Percentiles rank a stretch among this genome's conserved stretches.
Conservation (phyloP, 2,113 vertebrate species). For the Ariopsis seemanni region DNA sequence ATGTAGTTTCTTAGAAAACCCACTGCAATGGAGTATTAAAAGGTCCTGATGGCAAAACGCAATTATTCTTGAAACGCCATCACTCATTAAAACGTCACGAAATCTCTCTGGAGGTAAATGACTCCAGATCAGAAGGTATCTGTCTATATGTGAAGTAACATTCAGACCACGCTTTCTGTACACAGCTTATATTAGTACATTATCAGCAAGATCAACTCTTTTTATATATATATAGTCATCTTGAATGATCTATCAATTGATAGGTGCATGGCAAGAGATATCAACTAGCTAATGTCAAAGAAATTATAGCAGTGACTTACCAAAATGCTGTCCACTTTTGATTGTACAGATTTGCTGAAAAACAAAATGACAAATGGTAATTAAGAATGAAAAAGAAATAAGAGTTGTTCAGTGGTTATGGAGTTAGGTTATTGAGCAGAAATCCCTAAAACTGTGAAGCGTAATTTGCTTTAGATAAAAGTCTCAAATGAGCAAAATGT, state of each 20-base stretch:
- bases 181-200: neutral
- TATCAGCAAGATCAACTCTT: neutral
- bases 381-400: neutral
- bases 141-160: neutral
- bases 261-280: neutral
- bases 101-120: neutral
- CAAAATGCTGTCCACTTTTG: conserved; percentile 99
- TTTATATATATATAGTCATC: neutral
- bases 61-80: neutral
- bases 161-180: neutral
- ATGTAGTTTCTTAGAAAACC: neutral
- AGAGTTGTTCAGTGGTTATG: neutral
- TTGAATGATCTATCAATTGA: neutral
- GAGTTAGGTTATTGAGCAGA: neutral
- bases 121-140: neutral
- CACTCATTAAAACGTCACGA: neutral
- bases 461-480: neutral
- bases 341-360: conserved; percentile 99
- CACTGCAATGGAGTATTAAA: neutral
- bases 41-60: neutral
- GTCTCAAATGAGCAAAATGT: neutral
- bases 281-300: neutral
- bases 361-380: conserved; percentile 58
- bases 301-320: conserved; percentile 77
- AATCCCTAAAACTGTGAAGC: neutral